phyloP scores from a whole-genome alignment of 2,113 vertebrate species.

The Embiotoca jacksoni region DNA sequence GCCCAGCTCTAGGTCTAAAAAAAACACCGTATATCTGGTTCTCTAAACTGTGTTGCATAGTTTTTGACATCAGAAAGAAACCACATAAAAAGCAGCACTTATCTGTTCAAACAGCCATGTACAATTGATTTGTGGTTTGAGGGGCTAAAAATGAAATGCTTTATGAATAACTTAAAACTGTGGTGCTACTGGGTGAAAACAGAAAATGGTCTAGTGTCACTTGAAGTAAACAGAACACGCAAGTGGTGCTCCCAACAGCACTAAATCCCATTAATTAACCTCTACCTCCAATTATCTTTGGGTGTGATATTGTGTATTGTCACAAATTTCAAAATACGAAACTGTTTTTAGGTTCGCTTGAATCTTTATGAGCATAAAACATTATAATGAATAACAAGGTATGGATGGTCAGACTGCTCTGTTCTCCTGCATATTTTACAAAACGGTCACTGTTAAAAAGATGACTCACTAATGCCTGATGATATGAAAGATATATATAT shows the following conservation, averaged over 20 bases:
- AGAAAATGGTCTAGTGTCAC: conserved; percentile 28
- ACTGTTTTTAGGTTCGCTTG: no score
- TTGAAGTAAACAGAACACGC: conserved; percentile 2
- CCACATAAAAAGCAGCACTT: neutral
- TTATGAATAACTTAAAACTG: conserved; percentile 29
- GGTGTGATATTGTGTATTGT: neutral
- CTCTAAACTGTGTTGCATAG: neutral
- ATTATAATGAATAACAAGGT: neutral
- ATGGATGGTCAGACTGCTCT: neutral
- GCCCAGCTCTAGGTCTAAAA: conserved; percentile 8
- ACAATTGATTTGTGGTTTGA: conserved; percentile 32
- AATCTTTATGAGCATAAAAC: neutral
- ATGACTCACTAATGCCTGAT: neutral
- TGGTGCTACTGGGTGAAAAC: conserved; percentile 19
- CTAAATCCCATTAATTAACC: neutral
- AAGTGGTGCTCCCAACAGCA: conserved; percentile 5
- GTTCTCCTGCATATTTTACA: neutral
- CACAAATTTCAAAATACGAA: neutral
- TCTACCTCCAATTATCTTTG: neutral
- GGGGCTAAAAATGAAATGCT: conserved; percentile 18
- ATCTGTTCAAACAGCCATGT: conserved; percentile 28
- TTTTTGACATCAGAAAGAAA: conserved; percentile 2
- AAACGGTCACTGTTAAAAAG: neutral
- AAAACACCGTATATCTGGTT: neutral
- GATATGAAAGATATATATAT: neutral